Percentiles rank a stretch among this genome's conserved stretches.
These are phyloP conservation scores for Silurus aristotelis DNA, from an alignment of 2,797 vertebrate species.

Conservation along the genomic window DNA sequence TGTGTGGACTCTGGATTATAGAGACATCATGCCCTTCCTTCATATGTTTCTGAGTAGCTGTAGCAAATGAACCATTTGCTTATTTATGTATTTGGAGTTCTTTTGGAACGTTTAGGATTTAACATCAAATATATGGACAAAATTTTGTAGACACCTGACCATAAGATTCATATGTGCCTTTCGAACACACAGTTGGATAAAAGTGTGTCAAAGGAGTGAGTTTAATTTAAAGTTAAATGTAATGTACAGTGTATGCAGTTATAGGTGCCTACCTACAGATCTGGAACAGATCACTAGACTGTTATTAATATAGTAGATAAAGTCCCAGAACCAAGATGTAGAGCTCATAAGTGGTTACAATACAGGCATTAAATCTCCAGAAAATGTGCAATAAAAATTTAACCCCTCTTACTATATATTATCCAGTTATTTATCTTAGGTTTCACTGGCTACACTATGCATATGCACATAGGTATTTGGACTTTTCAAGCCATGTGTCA, in stretches of 20 bases:
- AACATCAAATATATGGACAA: background rate
- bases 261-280: background rate
- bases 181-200: no score
- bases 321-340: background rate
- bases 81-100: background rate
- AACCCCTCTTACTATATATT: background rate
- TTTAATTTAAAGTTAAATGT: background rate
- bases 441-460: no score
- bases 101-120: background rate
- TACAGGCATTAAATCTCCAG: background rate
- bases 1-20: background rate
- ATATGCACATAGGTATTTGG: no score
- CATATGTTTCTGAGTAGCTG: background rate
- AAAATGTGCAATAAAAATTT: background rate
- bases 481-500: no score
- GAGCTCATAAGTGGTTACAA: background rate
- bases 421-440: background rate
- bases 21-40: background rate
- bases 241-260: background rate
- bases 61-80: background rate
- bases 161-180: no score
- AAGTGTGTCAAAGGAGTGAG: no score
- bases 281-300: background rate
- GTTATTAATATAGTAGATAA: background rate
- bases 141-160: no score